Conservation (phyloP, 1,140 invertebrate species). For the Heliconius melpomene region DNA sequence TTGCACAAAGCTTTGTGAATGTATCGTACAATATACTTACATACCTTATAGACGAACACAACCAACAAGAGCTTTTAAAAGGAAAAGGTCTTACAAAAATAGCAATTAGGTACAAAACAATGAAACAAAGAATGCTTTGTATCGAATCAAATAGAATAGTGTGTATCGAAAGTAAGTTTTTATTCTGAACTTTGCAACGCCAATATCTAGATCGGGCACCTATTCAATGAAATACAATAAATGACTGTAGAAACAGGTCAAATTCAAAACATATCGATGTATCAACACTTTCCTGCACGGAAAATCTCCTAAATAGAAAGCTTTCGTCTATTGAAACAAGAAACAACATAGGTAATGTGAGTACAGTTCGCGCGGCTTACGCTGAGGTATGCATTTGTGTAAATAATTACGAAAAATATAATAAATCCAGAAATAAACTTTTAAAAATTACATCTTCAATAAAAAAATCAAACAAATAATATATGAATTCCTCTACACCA, state of each 20-base stretch:
- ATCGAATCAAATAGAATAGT: background rate
- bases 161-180: background rate
- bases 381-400: no score
- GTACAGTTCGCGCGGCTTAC: no score
- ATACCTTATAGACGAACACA: background rate
- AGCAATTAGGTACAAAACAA: background rate
- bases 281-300: background rate
- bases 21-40: background rate
- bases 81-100: background rate
- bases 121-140: background rate
- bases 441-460: no score
- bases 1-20: background rate
- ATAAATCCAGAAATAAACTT: no score
- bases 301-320: slow-evolving; percentile 6
- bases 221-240: background rate
- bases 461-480: no score
- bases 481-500: no score
- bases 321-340: background rate
- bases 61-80: background rate
- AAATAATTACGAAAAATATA: no score
- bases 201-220: slow-evolving; percentile 2
- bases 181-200: background rate
- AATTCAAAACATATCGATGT: background rate
- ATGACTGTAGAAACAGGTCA: background rate
- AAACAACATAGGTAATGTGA: no score